Evolutionary conservation across 1,140 invertebrate genomes (phyloP).

Genomic region (Pinna nobilis): DNA sequence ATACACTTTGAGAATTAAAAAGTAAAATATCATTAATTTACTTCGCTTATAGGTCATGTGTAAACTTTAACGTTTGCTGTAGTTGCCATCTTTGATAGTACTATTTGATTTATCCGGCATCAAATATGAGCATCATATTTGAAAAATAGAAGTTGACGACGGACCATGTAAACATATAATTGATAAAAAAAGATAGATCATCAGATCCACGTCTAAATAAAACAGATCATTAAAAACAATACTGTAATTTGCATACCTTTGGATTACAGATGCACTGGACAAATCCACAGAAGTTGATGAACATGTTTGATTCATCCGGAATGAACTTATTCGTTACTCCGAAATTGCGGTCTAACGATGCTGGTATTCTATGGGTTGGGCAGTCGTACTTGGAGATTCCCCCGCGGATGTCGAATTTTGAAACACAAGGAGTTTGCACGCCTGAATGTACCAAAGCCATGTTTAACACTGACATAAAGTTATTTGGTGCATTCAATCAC

Average conservation of each 20-base stretch:
- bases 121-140: too few relatives aligned
- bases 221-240: not conserved
- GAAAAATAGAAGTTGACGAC: too few relatives aligned
- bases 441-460: constrained; percentile 38
- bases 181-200: too few relatives aligned
- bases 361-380: constrained; percentile 28
- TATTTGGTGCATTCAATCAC: constrained; percentile 44
- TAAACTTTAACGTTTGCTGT: too few relatives aligned
- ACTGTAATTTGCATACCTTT: too few relatives aligned
- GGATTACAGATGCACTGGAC: not conserved
- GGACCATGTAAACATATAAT: too few relatives aligned
- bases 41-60: not conserved
- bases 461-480: constrained; percentile 25
- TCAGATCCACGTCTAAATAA: not conserved
- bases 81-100: too few relatives aligned
- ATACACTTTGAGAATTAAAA: not conserved
- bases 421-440: constrained; percentile 26
- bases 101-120: too few relatives aligned
- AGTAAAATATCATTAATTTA: not conserved
- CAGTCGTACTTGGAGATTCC: constrained; percentile 42
- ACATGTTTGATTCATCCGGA: constrained; percentile 36
- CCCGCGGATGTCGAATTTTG: not conserved
- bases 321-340: constrained; percentile 42
- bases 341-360: constrained; percentile 32
- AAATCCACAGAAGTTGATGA: not conserved